These are phyloP conservation scores for Zygothrica quintamaculata DNA, from an alignment of 2,888 invertebrate species.

Conservation along the genomic window DNA sequence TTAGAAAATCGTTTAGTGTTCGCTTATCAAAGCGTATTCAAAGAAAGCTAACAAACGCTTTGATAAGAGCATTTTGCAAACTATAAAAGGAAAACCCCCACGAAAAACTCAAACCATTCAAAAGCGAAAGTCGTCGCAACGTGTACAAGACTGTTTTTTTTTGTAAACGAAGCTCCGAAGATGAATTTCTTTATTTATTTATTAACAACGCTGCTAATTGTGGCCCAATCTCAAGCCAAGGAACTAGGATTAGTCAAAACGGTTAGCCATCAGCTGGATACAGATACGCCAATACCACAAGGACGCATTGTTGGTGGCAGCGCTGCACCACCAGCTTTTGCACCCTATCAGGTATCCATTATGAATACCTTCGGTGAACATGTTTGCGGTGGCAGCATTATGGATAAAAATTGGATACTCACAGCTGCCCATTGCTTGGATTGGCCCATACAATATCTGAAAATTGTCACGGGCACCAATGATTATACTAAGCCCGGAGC, in stretches of 20 bases:
- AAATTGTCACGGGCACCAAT: conserved; percentile 77
- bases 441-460: conserved; percentile 70
- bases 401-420: conserved; percentile 72
- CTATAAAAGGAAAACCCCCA: conserved; percentile 61
- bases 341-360: conserved; percentile 83
- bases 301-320: conserved; percentile 73
- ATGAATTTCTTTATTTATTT: conserved; percentile 53
- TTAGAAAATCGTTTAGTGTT: conserved; percentile 34
- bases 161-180: neutral
- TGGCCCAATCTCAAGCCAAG: conserved; percentile 32
- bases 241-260: conserved; percentile 11
- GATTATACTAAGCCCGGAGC: conserved; percentile 71
- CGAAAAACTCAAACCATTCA: conserved; percentile 38
- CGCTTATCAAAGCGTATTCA: conserved; percentile 54
- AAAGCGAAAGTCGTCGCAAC: conserved; percentile 34
- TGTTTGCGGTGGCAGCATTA: conserved; percentile 82
- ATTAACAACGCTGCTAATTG: conserved; percentile 33
- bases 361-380: conserved; percentile 78
- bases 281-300: conserved; percentile 38
- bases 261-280: conserved; percentile 44
- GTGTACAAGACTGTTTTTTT: conserved; percentile 1
- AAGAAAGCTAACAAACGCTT: conserved; percentile 41
- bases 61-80: conserved; percentile 50
- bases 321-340: conserved; percentile 54
- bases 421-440: conserved; percentile 83